A percentile compares a stretch with the other conserved stretches of the same genome.
Conservation (phyloP, 2,888 invertebrate species). For the Leptinotarsa rubiginosa region DNA sequence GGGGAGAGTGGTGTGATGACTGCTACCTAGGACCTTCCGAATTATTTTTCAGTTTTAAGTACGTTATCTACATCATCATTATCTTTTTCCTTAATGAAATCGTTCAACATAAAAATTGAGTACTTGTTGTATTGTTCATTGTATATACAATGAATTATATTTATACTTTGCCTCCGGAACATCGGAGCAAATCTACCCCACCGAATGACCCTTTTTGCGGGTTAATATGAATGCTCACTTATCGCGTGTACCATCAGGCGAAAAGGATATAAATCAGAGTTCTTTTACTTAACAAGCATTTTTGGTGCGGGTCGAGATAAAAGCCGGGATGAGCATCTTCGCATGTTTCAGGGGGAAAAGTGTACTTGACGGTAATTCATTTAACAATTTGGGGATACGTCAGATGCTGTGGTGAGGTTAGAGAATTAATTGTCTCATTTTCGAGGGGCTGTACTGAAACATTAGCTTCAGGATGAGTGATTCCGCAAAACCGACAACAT, state of each 20-base stretch:
- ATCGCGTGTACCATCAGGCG: conserved; percentile 40
- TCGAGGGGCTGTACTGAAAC: no score
- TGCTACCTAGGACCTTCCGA: no score
- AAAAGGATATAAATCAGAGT: conserved; percentile 42
- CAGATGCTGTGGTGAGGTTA: background rate
- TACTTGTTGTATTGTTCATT: no score
- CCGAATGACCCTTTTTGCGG: conserved; percentile 26
- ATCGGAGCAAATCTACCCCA: background rate
- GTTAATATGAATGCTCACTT: conserved; percentile 42
- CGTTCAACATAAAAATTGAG: no score
- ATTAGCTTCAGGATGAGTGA: no score
- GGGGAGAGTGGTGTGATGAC: no score
- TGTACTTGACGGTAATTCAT: conserved; percentile 25
- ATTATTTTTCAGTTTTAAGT: no score
- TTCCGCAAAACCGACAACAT: no score
- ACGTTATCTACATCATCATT: no score
- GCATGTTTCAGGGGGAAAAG: conserved; percentile 30
- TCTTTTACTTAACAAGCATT: conserved; percentile 32
- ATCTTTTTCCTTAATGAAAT: no score
- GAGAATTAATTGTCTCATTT: background rate
- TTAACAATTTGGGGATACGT: conserved; percentile 18
- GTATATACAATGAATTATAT: no score
- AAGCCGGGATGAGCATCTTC: conserved; percentile 39
- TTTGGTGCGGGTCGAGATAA: conserved; percentile 37
- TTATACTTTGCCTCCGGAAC: background rate